Evolutionary conservation across 1,140 invertebrate species (phyloP).

Genomic region (Drosophila kepulauana): DNA sequence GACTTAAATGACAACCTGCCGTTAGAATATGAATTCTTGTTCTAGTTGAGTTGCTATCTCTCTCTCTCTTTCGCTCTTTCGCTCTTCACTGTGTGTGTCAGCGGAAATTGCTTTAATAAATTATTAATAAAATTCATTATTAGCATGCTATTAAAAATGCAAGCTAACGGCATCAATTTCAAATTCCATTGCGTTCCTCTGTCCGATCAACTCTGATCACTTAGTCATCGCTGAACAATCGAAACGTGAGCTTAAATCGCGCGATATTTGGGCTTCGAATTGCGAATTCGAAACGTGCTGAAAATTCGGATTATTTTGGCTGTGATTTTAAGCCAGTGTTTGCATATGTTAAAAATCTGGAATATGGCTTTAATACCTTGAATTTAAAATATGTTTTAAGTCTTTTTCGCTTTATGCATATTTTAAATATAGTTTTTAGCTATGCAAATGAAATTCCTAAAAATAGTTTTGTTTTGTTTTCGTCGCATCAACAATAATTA

Average conservation of each 20-base stretch:
- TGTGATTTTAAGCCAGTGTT: not conserved
- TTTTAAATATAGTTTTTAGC: not conserved
- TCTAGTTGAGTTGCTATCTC: not conserved
- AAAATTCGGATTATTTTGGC: not conserved
- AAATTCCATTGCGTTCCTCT: constrained; percentile 5
- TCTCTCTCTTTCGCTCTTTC: not conserved
- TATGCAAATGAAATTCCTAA: not conserved
- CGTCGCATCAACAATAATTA: not conserved
- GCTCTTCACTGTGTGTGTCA: constrained; percentile 28
- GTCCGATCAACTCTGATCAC: not conserved
- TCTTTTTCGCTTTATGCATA: not conserved
- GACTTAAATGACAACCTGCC: constrained; percentile 60
- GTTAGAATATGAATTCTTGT: constrained; percentile 58
- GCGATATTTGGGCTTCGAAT: not conserved
- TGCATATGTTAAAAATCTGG: not conserved
- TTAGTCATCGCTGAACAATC: constrained; percentile 1
- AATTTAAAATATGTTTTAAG: not conserved
- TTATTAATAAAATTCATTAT: constrained; percentile 75
- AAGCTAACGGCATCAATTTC: constrained; percentile 49
- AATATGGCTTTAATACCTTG: too few relatives aligned
- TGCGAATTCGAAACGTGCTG: not conserved
- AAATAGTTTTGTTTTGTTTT: not conserved
- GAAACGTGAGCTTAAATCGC: not conserved
- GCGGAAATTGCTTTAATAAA: constrained; percentile 80
- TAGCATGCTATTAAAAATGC: constrained; percentile 47